Percentiles rank a stretch among this genome's conserved stretches.
These are phyloP conservation scores for Pseudomugil gertrudae DNA, from an alignment of 2,797 vertebrate genomes.

Conservation along the genomic window DNA sequence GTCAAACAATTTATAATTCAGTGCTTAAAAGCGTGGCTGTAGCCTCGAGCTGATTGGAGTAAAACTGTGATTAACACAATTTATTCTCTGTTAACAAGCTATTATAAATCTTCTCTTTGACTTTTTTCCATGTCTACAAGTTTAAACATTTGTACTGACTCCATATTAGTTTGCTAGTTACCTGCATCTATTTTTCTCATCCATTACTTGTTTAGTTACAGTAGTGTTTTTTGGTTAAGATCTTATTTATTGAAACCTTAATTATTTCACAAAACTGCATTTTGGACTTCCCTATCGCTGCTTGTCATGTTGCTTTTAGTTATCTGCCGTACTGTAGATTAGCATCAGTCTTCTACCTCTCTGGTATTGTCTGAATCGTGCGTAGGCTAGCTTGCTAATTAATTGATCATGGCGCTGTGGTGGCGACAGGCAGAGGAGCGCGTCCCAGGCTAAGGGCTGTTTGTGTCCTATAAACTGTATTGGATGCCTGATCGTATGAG, in stretches of 20 bases:
- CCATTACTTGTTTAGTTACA: too few relatives aligned
- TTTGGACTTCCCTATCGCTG: constrained; percentile 5
- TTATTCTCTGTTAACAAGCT: neutral
- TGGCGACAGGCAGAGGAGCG: too few relatives aligned
- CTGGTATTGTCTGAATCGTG: neutral
- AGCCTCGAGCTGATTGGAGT: neutral
- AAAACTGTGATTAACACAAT: neutral
- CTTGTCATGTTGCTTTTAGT: constrained; percentile 6
- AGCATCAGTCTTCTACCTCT: constrained; percentile 27
- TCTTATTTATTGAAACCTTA: constrained; percentile 1
- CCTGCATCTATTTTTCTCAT: neutral
- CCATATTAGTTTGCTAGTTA: neutral
- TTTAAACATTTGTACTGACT: neutral
- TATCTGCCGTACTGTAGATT: constrained; percentile 17
- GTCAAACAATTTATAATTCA: neutral
- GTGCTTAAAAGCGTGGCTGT: neutral
- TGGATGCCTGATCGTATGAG: too few relatives aligned
- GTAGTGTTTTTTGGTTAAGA: too few relatives aligned
- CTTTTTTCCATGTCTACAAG: neutral
- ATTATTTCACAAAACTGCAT: constrained; percentile 24
- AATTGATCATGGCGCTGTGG: too few relatives aligned
- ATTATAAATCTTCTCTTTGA: neutral
- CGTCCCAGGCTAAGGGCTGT: too few relatives aligned
- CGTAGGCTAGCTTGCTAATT: too few relatives aligned
- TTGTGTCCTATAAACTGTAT: too few relatives aligned